Conservation (phyloP, 1,140 invertebrate species). For the Heliconius melpomene region DNA sequence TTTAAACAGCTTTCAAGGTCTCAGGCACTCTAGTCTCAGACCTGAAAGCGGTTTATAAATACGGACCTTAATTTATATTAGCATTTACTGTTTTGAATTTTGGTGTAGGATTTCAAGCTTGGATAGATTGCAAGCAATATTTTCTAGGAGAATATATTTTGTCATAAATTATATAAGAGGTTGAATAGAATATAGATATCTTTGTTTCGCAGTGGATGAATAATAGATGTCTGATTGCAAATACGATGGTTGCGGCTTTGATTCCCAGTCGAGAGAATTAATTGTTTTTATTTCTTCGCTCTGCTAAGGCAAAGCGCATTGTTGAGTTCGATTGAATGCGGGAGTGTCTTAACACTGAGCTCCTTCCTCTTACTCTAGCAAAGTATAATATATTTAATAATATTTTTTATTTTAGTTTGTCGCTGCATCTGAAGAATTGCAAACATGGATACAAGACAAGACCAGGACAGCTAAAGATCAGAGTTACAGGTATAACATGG, state of each 20-base stretch:
- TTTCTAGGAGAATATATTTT: too few species aligned
- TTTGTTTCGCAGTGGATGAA: neutral
- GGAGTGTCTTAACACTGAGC: too few species aligned
- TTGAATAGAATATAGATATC: neutral
- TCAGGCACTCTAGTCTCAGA: too few species aligned
- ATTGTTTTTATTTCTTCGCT: neutral
- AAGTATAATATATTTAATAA: neutral
- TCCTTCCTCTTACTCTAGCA: neutral
- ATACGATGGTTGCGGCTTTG: neutral
- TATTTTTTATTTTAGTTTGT: conserved; percentile 84
- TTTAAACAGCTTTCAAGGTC: too few species aligned
- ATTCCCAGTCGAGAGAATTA: neutral
- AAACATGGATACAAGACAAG: conserved; percentile 96
- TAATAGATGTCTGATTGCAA: neutral
- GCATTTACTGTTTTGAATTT: too few species aligned
- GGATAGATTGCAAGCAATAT: too few species aligned
- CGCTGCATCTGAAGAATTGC: conserved; percentile 93
- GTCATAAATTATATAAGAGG: neutral
- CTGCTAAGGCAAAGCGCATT: neutral
- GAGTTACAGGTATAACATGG: conserved; percentile 84
- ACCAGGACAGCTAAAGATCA: conserved; percentile 95
- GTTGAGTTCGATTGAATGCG: neutral
- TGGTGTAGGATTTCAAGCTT: too few species aligned
- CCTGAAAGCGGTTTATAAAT: too few species aligned
- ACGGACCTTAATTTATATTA: too few species aligned